Conservation (phyloP, 2,888 invertebrate species). For the Archaeoteleia sp. region DNA sequence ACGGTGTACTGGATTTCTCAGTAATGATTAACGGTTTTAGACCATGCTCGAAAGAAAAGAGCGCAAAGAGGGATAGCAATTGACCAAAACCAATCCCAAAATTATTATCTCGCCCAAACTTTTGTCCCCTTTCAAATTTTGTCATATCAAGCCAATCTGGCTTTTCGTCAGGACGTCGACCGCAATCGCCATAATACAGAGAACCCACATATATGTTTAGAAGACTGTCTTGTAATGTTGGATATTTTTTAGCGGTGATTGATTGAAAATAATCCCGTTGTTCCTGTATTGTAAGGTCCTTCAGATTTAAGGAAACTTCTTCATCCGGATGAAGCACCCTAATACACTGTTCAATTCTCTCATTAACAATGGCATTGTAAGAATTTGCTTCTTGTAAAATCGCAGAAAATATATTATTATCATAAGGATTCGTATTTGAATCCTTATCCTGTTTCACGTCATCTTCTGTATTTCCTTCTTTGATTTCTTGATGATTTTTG, state of each 20-base stretch:
- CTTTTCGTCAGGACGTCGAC: conserved; percentile 52
- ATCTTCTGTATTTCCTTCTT: no score
- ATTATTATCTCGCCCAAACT: conserved; percentile 73
- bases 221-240: conserved; percentile 6
- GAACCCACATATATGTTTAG: conserved; percentile 4
- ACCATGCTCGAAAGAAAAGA: conserved; percentile 73
- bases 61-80: conserved; percentile 70
- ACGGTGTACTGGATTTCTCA: conserved; percentile 74
- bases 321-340: no score
- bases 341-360: no score
- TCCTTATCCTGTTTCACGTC: no score
- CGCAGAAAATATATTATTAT: no score
- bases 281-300: neutral
- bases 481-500: no score
- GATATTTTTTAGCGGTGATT: no score
- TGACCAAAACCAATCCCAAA: conserved; percentile 69
- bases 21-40: conserved; percentile 76
- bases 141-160: conserved; percentile 75
- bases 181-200: conserved; percentile 58
- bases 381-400: no score
- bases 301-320: neutral
- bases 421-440: no score
- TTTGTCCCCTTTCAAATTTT: conserved; percentile 74
- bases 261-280: neutral
- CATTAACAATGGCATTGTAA: no score